phyloP scores from a whole-genome alignment of 2,797 vertebrate species.

The Falco cherrug region DNA sequence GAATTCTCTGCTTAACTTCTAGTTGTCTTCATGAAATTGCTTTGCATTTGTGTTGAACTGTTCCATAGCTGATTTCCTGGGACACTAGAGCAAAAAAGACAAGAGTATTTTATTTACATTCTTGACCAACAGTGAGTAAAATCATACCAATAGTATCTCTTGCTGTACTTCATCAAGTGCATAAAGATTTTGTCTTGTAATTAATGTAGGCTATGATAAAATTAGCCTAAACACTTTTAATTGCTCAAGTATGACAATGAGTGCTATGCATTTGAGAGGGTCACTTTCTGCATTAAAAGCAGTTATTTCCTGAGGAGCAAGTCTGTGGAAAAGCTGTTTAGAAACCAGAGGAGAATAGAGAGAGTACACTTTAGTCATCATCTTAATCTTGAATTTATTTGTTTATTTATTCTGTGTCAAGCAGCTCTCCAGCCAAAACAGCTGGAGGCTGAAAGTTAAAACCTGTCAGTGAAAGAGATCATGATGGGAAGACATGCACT shows the following conservation, averaged over 20 bases:
- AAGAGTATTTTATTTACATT: neutral
- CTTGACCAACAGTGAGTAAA: neutral
- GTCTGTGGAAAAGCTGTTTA: neutral
- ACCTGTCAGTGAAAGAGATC: neutral
- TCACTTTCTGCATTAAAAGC: neutral
- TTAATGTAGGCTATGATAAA: neutral
- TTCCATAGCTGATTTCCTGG: neutral
- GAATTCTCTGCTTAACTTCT: neutral
- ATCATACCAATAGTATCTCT: neutral
- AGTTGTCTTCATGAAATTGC: neutral
- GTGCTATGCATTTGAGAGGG: neutral
- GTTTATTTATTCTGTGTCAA: slow-evolving; percentile 17
- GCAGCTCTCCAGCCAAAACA: neutral
- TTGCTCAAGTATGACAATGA: neutral
- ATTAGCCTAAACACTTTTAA: neutral
- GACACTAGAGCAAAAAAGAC: neutral
- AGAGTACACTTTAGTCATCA: neutral
- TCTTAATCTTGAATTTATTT: neutral
- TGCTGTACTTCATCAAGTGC: neutral
- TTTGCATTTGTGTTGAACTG: neutral
- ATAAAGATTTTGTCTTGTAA: neutral
- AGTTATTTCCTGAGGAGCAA: neutral
- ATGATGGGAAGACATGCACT: neutral
- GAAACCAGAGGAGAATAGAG: neutral
- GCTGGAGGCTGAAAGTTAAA: slow-evolving; percentile 40